Evolutionary conservation across 2,888 invertebrate genomes (phyloP).

Genomic region (Hololepta plana): DNA sequence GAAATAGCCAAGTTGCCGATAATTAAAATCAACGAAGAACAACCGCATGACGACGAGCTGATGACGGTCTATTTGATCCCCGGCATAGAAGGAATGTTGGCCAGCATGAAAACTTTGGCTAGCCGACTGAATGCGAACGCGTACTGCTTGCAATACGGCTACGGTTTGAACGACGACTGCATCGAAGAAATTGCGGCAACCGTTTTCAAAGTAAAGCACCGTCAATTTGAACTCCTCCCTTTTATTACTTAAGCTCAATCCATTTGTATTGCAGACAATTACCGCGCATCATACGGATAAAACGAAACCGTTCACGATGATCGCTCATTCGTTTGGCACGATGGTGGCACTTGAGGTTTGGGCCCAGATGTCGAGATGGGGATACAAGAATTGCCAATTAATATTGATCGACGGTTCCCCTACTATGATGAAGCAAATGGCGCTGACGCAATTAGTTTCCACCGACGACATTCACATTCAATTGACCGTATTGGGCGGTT

Average conservation of each 20-base stretch:
- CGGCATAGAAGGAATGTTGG: constrained; percentile 47
- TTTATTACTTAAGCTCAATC: too few relatives aligned
- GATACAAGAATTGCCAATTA: constrained; percentile 41
- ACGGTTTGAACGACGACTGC: constrained; percentile 27
- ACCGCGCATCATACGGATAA: too few relatives aligned
- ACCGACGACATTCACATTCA: constrained; percentile 31
- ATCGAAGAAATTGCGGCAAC: constrained; percentile 32
- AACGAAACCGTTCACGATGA: constrained; percentile 43
- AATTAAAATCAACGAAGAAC: constrained; percentile 1
- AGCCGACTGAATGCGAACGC: constrained; percentile 31
- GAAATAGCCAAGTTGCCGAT: constrained; percentile 18
- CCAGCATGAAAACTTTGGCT: constrained; percentile 33
- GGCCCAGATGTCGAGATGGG: constrained; percentile 43
- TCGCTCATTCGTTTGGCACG: constrained; percentile 77
- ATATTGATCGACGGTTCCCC: constrained; percentile 66
- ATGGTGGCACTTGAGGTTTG: constrained; percentile 59
- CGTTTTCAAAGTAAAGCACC: constrained; percentile 35
- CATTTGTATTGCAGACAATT: too few relatives aligned
- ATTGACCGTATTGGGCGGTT: constrained; percentile 32
- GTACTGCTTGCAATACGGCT: constrained; percentile 34
- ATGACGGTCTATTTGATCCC: constrained; percentile 40
- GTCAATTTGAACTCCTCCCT: too few relatives aligned
- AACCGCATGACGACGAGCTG: constrained; percentile 3
- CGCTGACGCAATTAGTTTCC: constrained; percentile 26
- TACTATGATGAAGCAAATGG: constrained; percentile 35